These are phyloP conservation scores for Ctenodactylus gundi DNA, from an alignment of 2,113 vertebrate genomes.

Conservation along the genomic window DNA sequence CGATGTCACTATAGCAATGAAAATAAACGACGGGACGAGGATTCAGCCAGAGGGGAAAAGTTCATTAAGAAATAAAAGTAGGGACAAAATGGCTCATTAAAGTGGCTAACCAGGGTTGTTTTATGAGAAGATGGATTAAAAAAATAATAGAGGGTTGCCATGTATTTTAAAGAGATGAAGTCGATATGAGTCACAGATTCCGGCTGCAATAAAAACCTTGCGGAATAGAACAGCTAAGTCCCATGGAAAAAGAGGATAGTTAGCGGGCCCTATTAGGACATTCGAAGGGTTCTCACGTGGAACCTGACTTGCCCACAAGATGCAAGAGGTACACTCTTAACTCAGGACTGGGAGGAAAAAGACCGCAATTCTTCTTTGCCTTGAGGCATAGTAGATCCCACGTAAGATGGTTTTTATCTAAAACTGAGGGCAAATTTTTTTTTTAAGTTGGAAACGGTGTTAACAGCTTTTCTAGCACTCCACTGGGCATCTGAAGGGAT, in stretches of 20 bases:
- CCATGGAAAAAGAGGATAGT: conserved; percentile 53
- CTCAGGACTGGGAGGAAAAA: conserved; percentile 24
- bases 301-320: conserved; percentile 64
- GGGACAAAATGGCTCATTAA: conserved; percentile 66
- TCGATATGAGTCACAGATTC: conserved; percentile 62
- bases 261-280: conserved; percentile 61
- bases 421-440: conserved; percentile 28
- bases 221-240: conserved; percentile 56
- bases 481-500: background rate
- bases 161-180: conserved; percentile 71
- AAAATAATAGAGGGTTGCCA: conserved; percentile 70
- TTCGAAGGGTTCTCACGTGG: conserved; percentile 60
- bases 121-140: conserved; percentile 74
- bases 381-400: conserved; percentile 20
- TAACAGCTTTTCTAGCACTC: background rate
- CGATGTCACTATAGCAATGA: conserved; percentile 81
- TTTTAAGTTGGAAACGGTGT: conserved; percentile 26
- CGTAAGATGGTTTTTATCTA: conserved; percentile 36
- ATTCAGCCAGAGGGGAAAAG: conserved; percentile 79
- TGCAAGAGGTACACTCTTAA: conserved; percentile 58
- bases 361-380: conserved; percentile 28
- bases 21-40: conserved; percentile 81
- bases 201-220: conserved; percentile 54
- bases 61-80: conserved; percentile 85
- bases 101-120: conserved; percentile 79